Evolutionary conservation across 2,113 vertebrate genomes (phyloP).

Genomic region (Siphamia tubifer): DNA sequence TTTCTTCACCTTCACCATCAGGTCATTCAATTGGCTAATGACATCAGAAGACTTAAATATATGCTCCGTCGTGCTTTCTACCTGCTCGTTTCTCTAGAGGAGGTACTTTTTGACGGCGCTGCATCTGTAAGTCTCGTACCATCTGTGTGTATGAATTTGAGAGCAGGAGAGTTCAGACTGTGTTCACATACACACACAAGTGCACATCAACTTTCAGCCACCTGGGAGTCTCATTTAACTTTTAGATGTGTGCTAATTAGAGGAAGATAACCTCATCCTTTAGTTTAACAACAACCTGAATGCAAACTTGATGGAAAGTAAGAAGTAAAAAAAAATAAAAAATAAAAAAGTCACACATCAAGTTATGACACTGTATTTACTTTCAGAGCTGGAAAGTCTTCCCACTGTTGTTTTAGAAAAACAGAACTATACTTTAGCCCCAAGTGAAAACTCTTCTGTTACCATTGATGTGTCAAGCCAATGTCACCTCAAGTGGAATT

Average conservation of each 20-base stretch:
- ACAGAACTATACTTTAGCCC: not conserved
- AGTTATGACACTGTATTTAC: constrained; percentile 25
- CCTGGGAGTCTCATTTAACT: constrained; percentile 79
- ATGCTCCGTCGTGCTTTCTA: not conserved
- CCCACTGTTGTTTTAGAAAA: not conserved
- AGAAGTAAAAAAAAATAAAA: not conserved
- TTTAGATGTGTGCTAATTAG: constrained; percentile 76
- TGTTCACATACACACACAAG: constrained; percentile 4
- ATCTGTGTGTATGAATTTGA: constrained; percentile 63
- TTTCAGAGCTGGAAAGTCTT: constrained; percentile 16
- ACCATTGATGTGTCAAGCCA: constrained; percentile 26
- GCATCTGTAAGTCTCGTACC: constrained; percentile 63
- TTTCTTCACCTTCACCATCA: constrained; percentile 37
- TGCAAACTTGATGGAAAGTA: constrained; percentile 49
- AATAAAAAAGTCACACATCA: not conserved
- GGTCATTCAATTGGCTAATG: constrained; percentile 12
- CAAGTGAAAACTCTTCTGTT: constrained; percentile 2
- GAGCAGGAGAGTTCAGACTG: constrained; percentile 50
- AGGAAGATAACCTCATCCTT: constrained; percentile 50
- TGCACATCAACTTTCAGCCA: constrained; percentile 48
- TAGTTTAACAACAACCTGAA: constrained; percentile 35
- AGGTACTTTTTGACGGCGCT: constrained; percentile 29
- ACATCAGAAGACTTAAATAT: constrained; percentile 26
- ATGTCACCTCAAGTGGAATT: constrained; percentile 13
- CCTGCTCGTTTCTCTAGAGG: constrained; percentile 17